Evolutionary conservation across 64 coral and sea anemone species (phyloP).

Genomic region (Dendrophyllia cribrosa): DNA sequence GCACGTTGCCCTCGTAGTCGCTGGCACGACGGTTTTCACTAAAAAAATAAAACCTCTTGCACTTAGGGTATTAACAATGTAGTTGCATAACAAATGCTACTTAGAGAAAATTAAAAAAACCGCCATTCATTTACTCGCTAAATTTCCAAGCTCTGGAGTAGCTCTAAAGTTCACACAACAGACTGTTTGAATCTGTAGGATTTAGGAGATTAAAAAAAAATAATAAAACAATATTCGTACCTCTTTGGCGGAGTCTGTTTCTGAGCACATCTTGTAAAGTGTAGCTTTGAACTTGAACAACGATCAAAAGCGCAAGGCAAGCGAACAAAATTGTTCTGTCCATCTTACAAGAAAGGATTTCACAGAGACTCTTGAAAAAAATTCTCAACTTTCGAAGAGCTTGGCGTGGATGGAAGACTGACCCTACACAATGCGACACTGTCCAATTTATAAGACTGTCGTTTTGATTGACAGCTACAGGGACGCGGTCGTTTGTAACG

Average conservation of each 20-base stretch:
- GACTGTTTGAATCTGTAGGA: too few species aligned
- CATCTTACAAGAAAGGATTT: not conserved
- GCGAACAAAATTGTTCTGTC: not conserved
- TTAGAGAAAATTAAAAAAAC: too few species aligned
- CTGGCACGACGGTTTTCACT: too few species aligned
- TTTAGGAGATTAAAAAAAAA: too few species aligned
- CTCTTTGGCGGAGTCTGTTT: not conserved
- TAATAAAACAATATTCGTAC: too few species aligned
- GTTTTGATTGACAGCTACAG: constrained; percentile 26
- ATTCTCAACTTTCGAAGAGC: not conserved
- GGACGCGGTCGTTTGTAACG: not conserved
- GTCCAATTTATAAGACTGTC: not conserved
- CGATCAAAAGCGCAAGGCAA: not conserved
- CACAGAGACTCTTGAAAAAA: not conserved
- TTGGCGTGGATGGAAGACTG: not conserved
- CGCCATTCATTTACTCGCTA: too few species aligned
- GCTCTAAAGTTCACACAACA: too few species aligned
- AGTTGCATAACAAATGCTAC: too few species aligned
- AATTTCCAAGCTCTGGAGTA: too few species aligned
- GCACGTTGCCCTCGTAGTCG: too few species aligned
- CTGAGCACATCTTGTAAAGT: not conserved
- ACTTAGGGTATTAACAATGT: too few species aligned
- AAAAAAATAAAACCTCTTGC: too few species aligned
- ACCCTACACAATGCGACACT: not conserved
- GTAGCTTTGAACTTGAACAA: not conserved